Percentiles rank a stretch among this genome's conserved stretches.
Conservation (phyloP, 2,797 vertebrate species). For the Gymnocypris eckloni region DNA sequence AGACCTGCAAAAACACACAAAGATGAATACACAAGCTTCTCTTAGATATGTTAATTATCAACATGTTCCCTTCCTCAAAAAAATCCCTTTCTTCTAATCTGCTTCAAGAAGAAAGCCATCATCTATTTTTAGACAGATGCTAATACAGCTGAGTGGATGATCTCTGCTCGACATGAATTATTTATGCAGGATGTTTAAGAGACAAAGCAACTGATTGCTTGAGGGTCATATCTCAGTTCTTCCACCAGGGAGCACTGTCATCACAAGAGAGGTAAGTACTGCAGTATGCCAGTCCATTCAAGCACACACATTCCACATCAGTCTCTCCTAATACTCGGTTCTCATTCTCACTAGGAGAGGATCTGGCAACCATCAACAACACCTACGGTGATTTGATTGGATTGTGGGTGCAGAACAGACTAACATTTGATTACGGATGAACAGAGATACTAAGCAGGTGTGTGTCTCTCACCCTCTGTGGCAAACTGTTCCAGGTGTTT, state of each 20-base stretch:
- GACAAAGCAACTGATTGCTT: not conserved
- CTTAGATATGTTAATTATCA: conserved; percentile 27
- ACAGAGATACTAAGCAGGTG: not conserved
- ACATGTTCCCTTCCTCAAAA: not conserved
- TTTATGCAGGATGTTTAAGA: conserved; percentile 7
- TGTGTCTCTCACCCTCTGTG: conserved; percentile 87
- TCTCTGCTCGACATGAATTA: conserved; percentile 6
- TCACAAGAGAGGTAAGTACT: conserved; percentile 53
- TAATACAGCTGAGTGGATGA: conserved; percentile 1
- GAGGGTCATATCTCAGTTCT: not conserved
- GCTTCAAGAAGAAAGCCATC: conserved; percentile 16
- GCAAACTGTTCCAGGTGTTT: conserved; percentile 99
- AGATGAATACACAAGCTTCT: conserved; percentile 12
- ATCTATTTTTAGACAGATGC: not conserved
- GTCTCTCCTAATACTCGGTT: not conserved
- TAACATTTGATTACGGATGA: not conserved
- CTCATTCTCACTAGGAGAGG: not conserved
- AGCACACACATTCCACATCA: not conserved
- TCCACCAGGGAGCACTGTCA: conserved; percentile 73
- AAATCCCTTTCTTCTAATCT: conserved; percentile 15
- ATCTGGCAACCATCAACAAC: conserved; percentile 27
- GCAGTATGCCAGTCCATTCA: conserved; percentile 26
- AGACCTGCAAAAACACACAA: conserved; percentile 78
- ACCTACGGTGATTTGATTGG: conserved; percentile 16
- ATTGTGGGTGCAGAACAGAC: not conserved